These are phyloP conservation scores for Telmatherina bonti DNA, from an alignment of 2,797 vertebrate genomes.

Conservation along the genomic window DNA sequence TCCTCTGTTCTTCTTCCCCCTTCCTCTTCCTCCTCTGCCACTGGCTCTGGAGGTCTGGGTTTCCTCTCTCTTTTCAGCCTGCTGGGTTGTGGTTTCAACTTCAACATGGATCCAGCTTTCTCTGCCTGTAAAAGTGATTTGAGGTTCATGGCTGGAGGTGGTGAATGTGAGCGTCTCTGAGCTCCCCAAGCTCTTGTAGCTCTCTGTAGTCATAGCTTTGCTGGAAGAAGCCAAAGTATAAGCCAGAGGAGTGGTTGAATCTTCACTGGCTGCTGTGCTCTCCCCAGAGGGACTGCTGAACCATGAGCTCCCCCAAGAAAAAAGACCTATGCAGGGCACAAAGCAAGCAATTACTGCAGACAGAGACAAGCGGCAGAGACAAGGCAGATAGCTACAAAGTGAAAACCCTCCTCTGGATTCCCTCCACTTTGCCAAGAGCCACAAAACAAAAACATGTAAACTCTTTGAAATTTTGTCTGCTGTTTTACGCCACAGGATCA, in stretches of 20 bases:
- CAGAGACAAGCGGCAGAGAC: constrained; percentile 27
- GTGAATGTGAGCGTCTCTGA: constrained; percentile 36
- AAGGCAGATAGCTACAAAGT: constrained; percentile 41
- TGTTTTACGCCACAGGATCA: constrained; percentile 21
- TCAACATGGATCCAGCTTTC: constrained; percentile 64
- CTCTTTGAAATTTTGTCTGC: constrained; percentile 36
- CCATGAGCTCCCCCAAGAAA: constrained; percentile 70
- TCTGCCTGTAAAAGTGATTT: constrained; percentile 35
- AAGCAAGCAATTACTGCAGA: constrained; percentile 32
- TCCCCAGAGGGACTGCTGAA: constrained; percentile 47
- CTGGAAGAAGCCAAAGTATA: constrained; percentile 47
- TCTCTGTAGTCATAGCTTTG: constrained; percentile 45
- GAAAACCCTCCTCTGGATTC: constrained; percentile 38
- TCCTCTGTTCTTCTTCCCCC: constrained; percentile 75
- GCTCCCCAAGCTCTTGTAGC: constrained; percentile 32
- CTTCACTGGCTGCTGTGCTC: constrained; percentile 46
- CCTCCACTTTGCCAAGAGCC: constrained; percentile 32
- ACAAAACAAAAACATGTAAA: constrained; percentile 57
- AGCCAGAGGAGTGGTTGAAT: constrained; percentile 57
- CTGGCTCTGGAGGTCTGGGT: constrained; percentile 64
- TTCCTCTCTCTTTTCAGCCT: constrained; percentile 57
- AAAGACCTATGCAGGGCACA: constrained; percentile 60
- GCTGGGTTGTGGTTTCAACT: constrained; percentile 54
- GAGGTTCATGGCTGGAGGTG: constrained; percentile 41
- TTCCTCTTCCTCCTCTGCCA: constrained; percentile 66